phyloP scores from a whole-genome alignment of 2,113 vertebrate genomes.

The Cygnus buccinator region DNA sequence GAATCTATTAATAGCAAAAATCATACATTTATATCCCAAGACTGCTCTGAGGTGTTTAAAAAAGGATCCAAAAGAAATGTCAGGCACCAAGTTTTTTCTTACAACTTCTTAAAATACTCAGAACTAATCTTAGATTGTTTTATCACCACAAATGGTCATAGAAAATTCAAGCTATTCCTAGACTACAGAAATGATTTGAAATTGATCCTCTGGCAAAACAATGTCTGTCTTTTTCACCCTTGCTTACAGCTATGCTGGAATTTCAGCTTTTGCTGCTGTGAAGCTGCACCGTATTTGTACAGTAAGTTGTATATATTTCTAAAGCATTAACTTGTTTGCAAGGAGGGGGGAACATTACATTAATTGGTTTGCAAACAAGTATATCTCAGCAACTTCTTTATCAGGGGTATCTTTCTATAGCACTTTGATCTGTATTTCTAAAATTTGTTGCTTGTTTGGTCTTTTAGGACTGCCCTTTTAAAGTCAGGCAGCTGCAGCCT shows the following conservation, averaged over 20 bases:
- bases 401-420: not conserved
- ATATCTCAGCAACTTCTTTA: not conserved
- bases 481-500: conserved; percentile 48
- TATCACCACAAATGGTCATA: not conserved
- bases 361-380: not conserved
- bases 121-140: conserved; percentile 40
- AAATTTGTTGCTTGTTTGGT: conserved; percentile 27
- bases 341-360: not conserved
- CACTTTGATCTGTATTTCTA: conserved; percentile 18
- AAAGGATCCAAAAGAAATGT: conserved; percentile 6
- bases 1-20: not conserved
- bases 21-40: not conserved
- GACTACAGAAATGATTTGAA: not conserved
- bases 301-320: not conserved
- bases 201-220: conserved; percentile 22
- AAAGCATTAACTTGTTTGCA: conserved; percentile 22
- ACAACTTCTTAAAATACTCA: conserved; percentile 14
- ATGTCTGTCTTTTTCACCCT: not conserved
- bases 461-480: conserved; percentile 30
- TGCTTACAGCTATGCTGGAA: not conserved
- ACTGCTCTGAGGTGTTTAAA: not conserved
- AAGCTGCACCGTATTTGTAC: not conserved
- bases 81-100: not conserved
- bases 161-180: conserved; percentile 44
- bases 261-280: not conserved